Base-by-base conservation (phyloP, 1,140 invertebrate genomes). In the Calosoma granatense region DNA sequence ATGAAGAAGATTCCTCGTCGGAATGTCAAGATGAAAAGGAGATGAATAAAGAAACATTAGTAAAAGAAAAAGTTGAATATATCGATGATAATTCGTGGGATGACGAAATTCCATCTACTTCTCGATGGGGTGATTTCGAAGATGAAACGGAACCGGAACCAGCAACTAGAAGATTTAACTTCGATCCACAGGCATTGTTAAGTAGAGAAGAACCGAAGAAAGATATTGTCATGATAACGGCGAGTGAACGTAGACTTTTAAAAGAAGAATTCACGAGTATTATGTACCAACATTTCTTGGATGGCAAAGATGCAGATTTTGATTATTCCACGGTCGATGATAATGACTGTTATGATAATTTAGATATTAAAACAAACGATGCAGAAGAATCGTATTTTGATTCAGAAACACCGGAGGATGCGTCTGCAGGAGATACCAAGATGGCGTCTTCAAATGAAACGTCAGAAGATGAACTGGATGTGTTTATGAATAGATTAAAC, bases 371-470 rank as follows among this genome's bases (percentile, higher is more conserved):
- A 56, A 76, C 76, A 23, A 78, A 81, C 64, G 91, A 94, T 74
- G 87, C 84, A 63, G 89, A 94, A 74, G 91, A 94, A 64, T 86
- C 85, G 68, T 94, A 94, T 68, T 94, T 94, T 76, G 88, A 92
- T 69, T 81, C 82, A 6, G 87, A 90, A 72, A 80, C 81, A 51
- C 80, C 83, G 60, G 81, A 82, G 60, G 70, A 71, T 55, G 65
- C 76, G 58, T 67, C 66, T 56, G 56, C 71, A 20, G 68, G 72
- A 57, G 75, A 78, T 59, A 72, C 75, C 17, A 71, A 74, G 61
- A 72, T 76, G 43, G 56, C 61, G 22, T 43, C 69, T 54, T 63
- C 71, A 59, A 70, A 73, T 64, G 64, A 68, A 36, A 64, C 56
- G 55, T 66, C 67, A 20, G 84, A 83, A 70, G 86, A 88, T 75